A percentile compares a stretch with the other conserved stretches of the same genome.
phyloP scores from a whole-genome alignment of 2,113 vertebrate genomes.

The Cheirogaleus medius region DNA sequence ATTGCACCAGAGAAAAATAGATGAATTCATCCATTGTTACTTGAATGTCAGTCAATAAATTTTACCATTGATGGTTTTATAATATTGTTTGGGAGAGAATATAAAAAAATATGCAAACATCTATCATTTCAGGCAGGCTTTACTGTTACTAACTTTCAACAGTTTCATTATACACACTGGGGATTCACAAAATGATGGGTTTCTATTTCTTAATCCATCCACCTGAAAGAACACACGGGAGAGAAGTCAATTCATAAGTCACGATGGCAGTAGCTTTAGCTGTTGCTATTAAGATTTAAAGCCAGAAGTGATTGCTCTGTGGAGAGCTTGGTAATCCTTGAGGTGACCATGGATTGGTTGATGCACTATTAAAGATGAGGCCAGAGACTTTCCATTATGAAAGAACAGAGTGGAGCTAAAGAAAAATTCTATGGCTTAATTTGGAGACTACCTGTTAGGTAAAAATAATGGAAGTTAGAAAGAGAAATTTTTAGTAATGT shows the following conservation, averaged over 20 bases:
- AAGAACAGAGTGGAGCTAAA: background rate
- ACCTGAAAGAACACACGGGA: background rate
- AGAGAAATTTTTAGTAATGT: background rate
- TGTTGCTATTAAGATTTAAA: background rate
- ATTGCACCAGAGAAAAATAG: background rate
- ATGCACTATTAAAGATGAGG: background rate
- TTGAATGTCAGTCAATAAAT: background rate
- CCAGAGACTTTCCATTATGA: background rate
- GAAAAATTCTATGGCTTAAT: background rate
- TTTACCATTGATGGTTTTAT: slow-evolving; percentile 5
- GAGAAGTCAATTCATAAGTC: background rate
- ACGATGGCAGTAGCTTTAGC: background rate
- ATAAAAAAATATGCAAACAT: background rate
- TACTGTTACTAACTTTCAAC: background rate
- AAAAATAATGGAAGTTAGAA: background rate
- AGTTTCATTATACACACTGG: background rate
- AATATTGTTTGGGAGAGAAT: background rate
- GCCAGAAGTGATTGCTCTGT: background rate
- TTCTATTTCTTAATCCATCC: slow-evolving; percentile 32
- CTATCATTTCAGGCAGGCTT: slow-evolving; percentile 5
- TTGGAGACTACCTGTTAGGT: background rate
- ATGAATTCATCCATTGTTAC: background rate
- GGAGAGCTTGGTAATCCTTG: background rate
- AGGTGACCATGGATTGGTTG: background rate
- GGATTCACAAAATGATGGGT: background rate